phyloP scores from a whole-genome alignment of 2,888 invertebrate genomes.

The Charanyca ferruginea region DNA sequence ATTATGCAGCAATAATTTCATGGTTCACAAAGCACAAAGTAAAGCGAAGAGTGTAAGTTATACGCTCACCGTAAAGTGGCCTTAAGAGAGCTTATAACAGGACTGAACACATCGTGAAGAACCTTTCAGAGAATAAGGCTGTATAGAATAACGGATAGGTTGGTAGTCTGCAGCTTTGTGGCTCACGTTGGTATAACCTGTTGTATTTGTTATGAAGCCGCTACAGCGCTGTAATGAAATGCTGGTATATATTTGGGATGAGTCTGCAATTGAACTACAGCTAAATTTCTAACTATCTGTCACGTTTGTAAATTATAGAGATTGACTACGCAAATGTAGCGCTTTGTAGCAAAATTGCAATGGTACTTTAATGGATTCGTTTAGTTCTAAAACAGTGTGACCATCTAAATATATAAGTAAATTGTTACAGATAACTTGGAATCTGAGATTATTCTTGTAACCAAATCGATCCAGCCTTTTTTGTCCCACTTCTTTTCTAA shows the following conservation, averaged over 20 bases:
- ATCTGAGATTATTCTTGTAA: not conserved
- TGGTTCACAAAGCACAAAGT: constrained; percentile 73
- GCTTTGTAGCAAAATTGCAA: constrained; percentile 40
- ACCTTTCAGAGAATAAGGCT: constrained; percentile 67
- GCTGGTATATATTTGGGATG: constrained; percentile 35
- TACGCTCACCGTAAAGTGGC: constrained; percentile 71
- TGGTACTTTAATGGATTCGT: constrained; percentile 3
- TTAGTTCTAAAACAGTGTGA: constrained; percentile 20
- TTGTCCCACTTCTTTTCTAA: too few species aligned
- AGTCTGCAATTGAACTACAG: constrained; percentile 31
- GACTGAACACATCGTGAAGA: constrained; percentile 69
- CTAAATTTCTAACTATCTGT: constrained; percentile 29
- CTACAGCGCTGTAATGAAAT: constrained; percentile 30
- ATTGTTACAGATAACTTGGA: not conserved
- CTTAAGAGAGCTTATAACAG: constrained; percentile 75
- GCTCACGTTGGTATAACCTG: constrained; percentile 42
- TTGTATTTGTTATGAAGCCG: constrained; percentile 49
- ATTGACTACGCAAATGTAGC: constrained; percentile 20
- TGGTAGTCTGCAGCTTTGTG: constrained; percentile 58
- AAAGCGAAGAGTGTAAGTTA: constrained; percentile 69
- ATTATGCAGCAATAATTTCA: constrained; percentile 75
- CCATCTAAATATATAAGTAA: not conserved
- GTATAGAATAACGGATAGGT: constrained; percentile 62
- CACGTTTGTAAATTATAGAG: constrained; percentile 40
- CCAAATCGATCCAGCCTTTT: not conserved